phyloP scores from a whole-genome alignment of 2,113 vertebrate species.

The Xenotilapia flavipinnis region DNA sequence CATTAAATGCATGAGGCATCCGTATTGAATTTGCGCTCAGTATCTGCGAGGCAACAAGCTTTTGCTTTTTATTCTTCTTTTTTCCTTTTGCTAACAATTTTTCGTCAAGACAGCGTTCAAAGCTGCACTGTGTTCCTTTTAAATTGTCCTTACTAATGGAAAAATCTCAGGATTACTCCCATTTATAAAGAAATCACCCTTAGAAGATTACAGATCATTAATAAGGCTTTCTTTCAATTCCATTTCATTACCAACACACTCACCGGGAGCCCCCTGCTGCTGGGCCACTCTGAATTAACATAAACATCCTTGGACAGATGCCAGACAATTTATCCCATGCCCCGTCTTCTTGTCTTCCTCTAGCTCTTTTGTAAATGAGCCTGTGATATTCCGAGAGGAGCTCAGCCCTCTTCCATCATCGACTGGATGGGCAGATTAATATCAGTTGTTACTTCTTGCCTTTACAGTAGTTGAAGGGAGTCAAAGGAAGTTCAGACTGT shows the following conservation, averaged over 20 bases:
- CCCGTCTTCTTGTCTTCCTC: not conserved
- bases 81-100: not conserved
- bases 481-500: conserved; percentile 30
- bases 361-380: conserved; percentile 17
- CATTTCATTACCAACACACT: conserved; percentile 40
- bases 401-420: conserved; percentile 12
- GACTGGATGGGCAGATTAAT: conserved; percentile 46
- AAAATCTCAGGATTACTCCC: not conserved
- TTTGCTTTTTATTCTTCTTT: not conserved
- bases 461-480: conserved; percentile 20
- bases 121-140: not conserved
- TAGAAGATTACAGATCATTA: conserved; percentile 30
- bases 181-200: conserved; percentile 26
- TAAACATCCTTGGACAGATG: conserved; percentile 41
- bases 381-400: conserved; percentile 31
- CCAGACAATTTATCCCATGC: not conserved
- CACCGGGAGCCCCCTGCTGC: not conserved
- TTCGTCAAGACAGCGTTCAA: not conserved
- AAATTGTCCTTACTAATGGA: not conserved
- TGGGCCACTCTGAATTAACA: conserved; percentile 35
- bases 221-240: conserved; percentile 39
- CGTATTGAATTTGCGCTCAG: conserved; percentile 18
- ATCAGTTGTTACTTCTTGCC: conserved; percentile 25
- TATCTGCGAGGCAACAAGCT: conserved; percentile 7
- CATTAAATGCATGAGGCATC: conserved; percentile 33